Percentiles rank a stretch among this genome's conserved stretches.
phyloP scores from a whole-genome alignment of 2,888 invertebrate genomes.

The Schizaphis graminum region DNA sequence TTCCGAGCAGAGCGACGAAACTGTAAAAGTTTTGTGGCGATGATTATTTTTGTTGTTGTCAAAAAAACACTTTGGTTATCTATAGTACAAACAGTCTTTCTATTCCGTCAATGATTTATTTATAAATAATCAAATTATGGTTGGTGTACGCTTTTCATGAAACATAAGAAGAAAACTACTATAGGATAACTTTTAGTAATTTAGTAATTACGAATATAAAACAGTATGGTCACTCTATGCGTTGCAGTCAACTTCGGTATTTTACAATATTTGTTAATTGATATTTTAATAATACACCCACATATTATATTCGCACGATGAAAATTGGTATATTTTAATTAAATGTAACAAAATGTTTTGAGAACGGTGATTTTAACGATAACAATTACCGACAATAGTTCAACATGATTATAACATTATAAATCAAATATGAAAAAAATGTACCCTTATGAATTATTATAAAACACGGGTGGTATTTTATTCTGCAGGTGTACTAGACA shows the following conservation, averaged over 20 bases:
- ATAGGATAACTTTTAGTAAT: not conserved
- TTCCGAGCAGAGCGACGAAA: not conserved
- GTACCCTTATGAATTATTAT: not conserved
- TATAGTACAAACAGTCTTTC: not conserved
- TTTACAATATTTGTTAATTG: not conserved
- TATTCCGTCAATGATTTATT: not conserved
- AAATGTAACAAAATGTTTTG: not conserved
- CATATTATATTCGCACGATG: not conserved
- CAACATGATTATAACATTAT: not conserved
- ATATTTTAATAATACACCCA: not conserved
- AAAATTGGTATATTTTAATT: not conserved
- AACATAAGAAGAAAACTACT: not conserved
- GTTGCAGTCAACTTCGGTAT: not conserved
- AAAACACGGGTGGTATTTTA: not conserved
- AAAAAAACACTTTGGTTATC: not conserved
- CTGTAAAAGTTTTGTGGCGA: not conserved
- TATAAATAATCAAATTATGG: not conserved
- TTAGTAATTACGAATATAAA: not conserved
- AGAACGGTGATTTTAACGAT: not conserved
- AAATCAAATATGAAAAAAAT: not conserved
- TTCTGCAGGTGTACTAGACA: not conserved
- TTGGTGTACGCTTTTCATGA: not conserved
- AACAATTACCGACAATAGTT: not conserved
- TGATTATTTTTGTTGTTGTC: constrained; percentile 12
- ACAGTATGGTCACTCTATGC: not conserved